Evolutionary conservation across 2,888 invertebrate genomes (phyloP).

Genomic region (Gonocerus acuteangulatus): DNA sequence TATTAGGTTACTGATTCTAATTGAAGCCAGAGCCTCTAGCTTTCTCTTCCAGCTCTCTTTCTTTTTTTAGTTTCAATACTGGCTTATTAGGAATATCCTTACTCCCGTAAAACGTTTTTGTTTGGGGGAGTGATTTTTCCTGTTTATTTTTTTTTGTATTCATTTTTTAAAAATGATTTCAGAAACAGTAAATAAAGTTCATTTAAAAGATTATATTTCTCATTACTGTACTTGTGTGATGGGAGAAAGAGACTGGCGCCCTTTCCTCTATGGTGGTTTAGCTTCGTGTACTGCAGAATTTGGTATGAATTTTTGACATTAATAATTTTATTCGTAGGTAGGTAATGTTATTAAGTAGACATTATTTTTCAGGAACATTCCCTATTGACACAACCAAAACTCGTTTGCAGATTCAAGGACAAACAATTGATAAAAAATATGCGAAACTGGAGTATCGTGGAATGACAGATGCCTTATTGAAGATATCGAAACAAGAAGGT

Average conservation of each 20-base stretch:
- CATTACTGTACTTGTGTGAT: constrained; percentile 47
- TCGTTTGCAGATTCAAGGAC: constrained; percentile 87
- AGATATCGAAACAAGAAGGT: constrained; percentile 82
- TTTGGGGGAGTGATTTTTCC: neutral
- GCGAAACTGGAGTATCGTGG: constrained; percentile 73
- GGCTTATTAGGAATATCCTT: no score
- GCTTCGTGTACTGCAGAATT: constrained; percentile 91
- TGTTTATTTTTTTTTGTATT: neutral
- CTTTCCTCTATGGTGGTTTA: constrained; percentile 88
- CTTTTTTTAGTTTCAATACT: no score
- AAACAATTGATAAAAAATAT: constrained; percentile 68
- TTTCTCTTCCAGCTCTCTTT: no score
- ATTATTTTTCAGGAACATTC: constrained; percentile 67
- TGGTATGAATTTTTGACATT: constrained; percentile 53
- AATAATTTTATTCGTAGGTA: constrained; percentile 17
- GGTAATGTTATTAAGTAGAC: neutral
- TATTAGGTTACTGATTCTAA: no score
- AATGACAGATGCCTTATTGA: constrained; percentile 83
- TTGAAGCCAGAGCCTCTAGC: no score
- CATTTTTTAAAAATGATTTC: neutral
- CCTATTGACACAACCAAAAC: constrained; percentile 96
- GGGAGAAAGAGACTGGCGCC: constrained; percentile 80
- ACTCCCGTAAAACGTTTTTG: no score
- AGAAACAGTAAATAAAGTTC: neutral
- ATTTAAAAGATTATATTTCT: neutral